Conservation (phyloP, 2,113 vertebrate species). For the Sterna hirundo region DNA sequence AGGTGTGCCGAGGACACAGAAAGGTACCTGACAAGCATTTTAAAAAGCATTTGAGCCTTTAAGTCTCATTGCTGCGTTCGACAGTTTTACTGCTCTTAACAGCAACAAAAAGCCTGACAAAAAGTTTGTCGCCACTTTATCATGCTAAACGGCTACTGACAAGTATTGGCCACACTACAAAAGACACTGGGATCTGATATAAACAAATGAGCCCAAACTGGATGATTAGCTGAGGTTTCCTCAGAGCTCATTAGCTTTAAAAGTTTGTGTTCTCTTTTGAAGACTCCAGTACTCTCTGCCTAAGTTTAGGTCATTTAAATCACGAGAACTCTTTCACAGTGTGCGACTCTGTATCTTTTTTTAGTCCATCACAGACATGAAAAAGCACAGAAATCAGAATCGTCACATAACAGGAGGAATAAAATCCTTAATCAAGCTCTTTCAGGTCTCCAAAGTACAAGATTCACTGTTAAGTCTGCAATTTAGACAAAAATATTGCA, state of each 20-base stretch:
- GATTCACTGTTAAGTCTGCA: neutral
- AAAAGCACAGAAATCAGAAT: neutral
- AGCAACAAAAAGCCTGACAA: neutral
- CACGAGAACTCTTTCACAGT: neutral
- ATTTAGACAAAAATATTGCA: neutral
- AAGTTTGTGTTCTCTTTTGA: neutral
- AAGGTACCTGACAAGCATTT: neutral
- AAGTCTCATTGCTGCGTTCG: neutral
- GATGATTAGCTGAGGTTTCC: neutral
- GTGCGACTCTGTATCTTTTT: neutral
- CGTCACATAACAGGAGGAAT: neutral
- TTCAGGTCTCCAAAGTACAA: neutral
- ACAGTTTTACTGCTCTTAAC: neutral
- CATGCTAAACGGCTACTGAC: neutral
- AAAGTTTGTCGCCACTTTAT: neutral
- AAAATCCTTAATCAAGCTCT: neutral
- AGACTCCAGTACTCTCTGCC: neutral
- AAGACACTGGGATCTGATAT: neutral
- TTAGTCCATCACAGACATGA: neutral
- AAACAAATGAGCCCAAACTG: neutral
- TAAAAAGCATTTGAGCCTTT: neutral
- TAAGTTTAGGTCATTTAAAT: neutral
- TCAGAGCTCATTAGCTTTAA: neutral
- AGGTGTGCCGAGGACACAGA: neutral
- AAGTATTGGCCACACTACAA: neutral